Conservation (phyloP, 2,888 invertebrate genomes). For the Chorisops tibialis region DNA sequence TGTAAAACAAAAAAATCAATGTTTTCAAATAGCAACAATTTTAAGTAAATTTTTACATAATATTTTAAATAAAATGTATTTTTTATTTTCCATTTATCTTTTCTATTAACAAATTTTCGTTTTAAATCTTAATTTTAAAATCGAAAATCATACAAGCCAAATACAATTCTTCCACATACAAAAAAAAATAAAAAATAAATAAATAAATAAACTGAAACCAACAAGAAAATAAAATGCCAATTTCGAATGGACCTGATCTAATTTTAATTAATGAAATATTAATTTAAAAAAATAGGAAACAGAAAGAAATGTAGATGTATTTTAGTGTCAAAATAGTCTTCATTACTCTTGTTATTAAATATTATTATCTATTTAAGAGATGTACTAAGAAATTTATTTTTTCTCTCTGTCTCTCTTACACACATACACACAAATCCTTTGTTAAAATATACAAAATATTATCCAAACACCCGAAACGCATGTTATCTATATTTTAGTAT, state of each 20-base stretch:
- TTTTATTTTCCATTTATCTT: too few relatives aligned
- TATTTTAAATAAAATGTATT: too few relatives aligned
- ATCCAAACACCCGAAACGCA: too few relatives aligned
- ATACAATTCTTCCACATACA: conserved; percentile 6
- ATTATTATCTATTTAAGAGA: conserved; percentile 1
- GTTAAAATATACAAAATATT: too few relatives aligned
- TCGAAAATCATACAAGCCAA: neutral
- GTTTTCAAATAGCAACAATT: too few relatives aligned
- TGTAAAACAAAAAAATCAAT: too few relatives aligned
- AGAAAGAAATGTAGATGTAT: conserved; percentile 16
- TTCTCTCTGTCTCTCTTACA: neutral
- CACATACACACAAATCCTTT: neutral
- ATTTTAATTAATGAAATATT: conserved; percentile 12
- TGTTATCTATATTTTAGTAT: too few relatives aligned
- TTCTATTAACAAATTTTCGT: too few relatives aligned
- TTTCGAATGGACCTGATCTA: conserved; percentile 23
- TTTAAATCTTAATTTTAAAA: too few relatives aligned
- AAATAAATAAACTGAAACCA: neutral
- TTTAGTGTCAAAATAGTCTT: conserved; percentile 18
- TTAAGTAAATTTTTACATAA: too few relatives aligned
- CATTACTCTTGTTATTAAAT: conserved; percentile 1
- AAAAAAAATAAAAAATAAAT: neutral
- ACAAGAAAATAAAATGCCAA: conserved; percentile 9
- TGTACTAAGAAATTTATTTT: conserved; percentile 14
- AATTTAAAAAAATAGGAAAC: conserved; percentile 6